Conservation (phyloP, 30 jellyfish, hydroid and myxozoan species). For the Euphysa ruthae region DNA sequence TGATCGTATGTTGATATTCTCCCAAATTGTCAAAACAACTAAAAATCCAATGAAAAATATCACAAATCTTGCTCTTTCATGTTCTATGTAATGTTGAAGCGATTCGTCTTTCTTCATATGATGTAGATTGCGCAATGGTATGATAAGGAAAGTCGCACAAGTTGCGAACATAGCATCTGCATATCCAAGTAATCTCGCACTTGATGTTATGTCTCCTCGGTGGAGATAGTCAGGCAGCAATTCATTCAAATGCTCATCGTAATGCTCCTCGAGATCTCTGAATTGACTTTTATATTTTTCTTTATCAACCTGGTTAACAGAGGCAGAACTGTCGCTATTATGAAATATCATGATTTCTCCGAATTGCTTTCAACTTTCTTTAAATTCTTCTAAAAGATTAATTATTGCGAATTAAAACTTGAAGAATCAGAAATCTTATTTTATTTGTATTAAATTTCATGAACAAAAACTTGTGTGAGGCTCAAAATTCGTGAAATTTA, state of each 20-base stretch:
- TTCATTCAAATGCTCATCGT: constrained; percentile 5
- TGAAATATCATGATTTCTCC: neutral
- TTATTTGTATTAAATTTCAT: no score
- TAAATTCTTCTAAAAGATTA: neutral
- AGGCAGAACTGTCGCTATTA: neutral
- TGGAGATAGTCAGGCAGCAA: constrained; percentile 7
- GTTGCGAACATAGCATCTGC: constrained; percentile 29
- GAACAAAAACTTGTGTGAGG: no score
- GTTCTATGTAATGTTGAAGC: neutral
- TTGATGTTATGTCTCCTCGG: constrained; percentile 19
- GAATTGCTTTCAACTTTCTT: neutral
- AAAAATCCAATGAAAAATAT: constrained; percentile 27
- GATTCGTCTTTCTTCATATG: neutral
- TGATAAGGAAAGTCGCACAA: constrained; percentile 17
- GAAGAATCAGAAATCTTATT: no score
- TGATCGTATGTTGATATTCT: constrained; percentile 17
- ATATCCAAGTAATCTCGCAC: constrained; percentile 8
- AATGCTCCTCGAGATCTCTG: constrained; percentile 5
- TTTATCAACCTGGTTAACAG: no score
- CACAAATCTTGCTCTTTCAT: neutral
- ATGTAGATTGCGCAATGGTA: constrained; percentile 5
- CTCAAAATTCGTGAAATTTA: no score
- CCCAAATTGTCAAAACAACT: constrained; percentile 30
- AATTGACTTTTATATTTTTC: neutral
- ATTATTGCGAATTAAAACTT: no score